Conservation (phyloP, 2,797 vertebrate species). For the Dendrocincla tyrannina region DNA sequence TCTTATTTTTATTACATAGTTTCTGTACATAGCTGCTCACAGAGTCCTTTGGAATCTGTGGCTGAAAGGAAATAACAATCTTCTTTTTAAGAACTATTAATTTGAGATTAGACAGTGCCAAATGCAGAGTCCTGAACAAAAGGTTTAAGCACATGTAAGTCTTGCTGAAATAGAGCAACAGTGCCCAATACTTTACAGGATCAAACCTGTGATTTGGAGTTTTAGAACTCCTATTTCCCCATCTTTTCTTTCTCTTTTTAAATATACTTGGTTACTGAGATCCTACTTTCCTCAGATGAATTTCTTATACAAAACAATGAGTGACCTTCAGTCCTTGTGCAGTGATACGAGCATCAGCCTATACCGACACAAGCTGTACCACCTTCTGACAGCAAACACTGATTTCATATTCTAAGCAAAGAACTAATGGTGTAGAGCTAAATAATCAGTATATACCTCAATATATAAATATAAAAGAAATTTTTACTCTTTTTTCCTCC, state of each 20-base stretch:
- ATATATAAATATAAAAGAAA: not conserved
- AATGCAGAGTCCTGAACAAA: slow-evolving; percentile 23
- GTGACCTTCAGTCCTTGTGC: not conserved
- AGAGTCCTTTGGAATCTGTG: slow-evolving; percentile 2
- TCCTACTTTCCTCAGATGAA: not conserved
- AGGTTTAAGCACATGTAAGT: not conserved
- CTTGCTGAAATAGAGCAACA: slow-evolving; percentile 6
- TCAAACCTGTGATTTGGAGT: not conserved
- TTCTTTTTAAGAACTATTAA: slow-evolving; percentile 3
- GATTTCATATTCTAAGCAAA: not conserved
- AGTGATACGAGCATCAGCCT: not conserved
- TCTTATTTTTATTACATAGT: not conserved
- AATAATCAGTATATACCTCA: not conserved
- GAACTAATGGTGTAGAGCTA: not conserved
- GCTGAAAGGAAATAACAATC: slow-evolving; percentile 8
- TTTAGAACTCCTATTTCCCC: not conserved
- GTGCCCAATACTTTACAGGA: not conserved
- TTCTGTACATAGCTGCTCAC: not conserved
- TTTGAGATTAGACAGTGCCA: slow-evolving; percentile 32
- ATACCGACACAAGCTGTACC: not conserved
- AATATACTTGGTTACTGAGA: not conserved
- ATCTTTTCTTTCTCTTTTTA: not conserved
- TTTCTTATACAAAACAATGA: not conserved
- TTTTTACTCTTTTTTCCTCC: not conserved
- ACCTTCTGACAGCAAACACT: not conserved